Evolutionary conservation across 92 coral and sea anemone genomes (phyloP), one percentile per base, ranked within the genome.

Genomic region (Epizoanthus stellaris): DNA sequence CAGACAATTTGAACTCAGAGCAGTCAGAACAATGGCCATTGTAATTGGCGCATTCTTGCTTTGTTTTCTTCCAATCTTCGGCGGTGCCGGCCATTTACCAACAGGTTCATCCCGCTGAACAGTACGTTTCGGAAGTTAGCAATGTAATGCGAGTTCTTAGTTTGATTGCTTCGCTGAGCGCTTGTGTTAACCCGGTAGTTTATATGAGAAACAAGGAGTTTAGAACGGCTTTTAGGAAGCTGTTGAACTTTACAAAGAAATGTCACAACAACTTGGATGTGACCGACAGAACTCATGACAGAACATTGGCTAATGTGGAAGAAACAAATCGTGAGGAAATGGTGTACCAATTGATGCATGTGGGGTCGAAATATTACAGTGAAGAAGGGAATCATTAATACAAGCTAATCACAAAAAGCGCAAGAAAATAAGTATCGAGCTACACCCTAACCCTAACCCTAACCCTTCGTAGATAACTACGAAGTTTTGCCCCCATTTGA

Each of bases 191-290:
- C 58, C 91, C 94, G 58, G 56, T 81, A 16, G 89, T 91, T 63
- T 91, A 91, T n/a, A 81, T 91, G 0, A 86, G 94, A 23, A 88
- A 89, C 65, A 30, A 72, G 52, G 94, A 91, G 57, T 91, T 91
- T 80, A 82, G 91, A 54, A 88, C 85, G 54, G 91, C 94, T 0
- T 88, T 91, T 68, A 88, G 69, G 77, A 88, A 70, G 30, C 59
- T 91, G 4, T 63, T 88, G 3, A 74, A 52, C 14, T 9, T 52
- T 52, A 12, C 2, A 52, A 52, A 52, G 56, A 52, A 52, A 52
- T 52, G 13, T 52, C 56, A 52, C 56, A 52, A 15, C 56, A 52
- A 52, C 14, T 3, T 52, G 56, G 56, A 52, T 52, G 56, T 11
- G 56, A 52, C 56, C 13, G 56, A 52, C 15, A 11, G 56, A 52